These are phyloP conservation scores for Xiphorhynchus erythropygius DNA, from an alignment of 2,797 vertebrate genomes.

Conservation along the genomic window DNA sequence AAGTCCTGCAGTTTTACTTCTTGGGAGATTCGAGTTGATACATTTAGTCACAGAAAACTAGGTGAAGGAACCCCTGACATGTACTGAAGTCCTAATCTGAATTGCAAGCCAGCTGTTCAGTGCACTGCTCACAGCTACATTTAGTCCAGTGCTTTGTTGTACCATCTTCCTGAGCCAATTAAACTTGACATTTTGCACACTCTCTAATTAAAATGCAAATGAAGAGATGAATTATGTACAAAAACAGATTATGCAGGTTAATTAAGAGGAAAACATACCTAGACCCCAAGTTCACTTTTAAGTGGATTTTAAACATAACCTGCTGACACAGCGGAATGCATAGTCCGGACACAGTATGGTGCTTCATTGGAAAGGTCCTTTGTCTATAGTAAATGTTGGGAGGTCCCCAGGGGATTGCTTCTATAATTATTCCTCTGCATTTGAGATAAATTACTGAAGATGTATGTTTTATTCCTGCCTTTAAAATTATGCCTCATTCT, in stretches of 20 bases:
- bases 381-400: not conserved
- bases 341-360: not conserved
- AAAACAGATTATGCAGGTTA: conserved; percentile 69
- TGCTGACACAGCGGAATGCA: conserved; percentile 15
- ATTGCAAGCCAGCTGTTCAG: conserved; percentile 29
- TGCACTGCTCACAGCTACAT: conserved; percentile 26
- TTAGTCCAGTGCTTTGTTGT: conserved; percentile 64
- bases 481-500: not conserved
- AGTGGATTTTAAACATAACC: conserved; percentile 22
- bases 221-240: conserved; percentile 72
- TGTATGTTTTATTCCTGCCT: not conserved
- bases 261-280: conserved; percentile 72
- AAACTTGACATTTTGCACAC: conserved; percentile 75
- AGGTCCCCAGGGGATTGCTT: not conserved
- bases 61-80: not conserved
- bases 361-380: not conserved
- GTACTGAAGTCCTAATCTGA: conserved; percentile 9
- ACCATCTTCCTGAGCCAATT: conserved; percentile 72
- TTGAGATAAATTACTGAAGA: not conserved
- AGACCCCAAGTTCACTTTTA: conserved; percentile 46
- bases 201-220: conserved; percentile 80
- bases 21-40: not conserved
- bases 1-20: not conserved
- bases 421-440: not conserved
- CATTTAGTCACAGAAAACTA: not conserved